Percentiles rank a stretch among this genome's conserved stretches.
These are phyloP conservation scores for Epinephelus moara DNA, from an alignment of 2,113 vertebrate genomes.

Conservation along the genomic window DNA sequence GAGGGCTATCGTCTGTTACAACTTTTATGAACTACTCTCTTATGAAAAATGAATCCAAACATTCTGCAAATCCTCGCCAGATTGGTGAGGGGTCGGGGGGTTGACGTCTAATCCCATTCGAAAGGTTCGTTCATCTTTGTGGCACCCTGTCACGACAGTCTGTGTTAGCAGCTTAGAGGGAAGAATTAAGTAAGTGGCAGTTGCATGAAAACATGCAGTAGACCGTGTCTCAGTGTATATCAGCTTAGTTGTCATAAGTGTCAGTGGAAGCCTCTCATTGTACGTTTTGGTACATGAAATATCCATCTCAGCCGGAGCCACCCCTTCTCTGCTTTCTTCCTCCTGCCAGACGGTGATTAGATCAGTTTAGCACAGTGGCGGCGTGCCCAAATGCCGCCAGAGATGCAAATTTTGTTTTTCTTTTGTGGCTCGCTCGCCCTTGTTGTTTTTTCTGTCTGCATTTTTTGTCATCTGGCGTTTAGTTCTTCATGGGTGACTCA, in stretches of 20 bases:
- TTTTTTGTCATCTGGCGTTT: conserved; percentile 66
- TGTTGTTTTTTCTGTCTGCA: conserved; percentile 54
- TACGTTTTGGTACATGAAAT: conserved; percentile 41
- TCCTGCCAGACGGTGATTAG: conserved; percentile 54
- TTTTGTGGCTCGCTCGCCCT: conserved; percentile 38
- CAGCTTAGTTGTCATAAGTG: conserved; percentile 35
- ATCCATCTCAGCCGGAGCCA: conserved; percentile 43
- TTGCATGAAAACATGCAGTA: conserved; percentile 49
- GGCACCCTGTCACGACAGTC: conserved; percentile 29
- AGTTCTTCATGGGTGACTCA: conserved; percentile 58
- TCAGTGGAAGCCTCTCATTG: conserved; percentile 55
- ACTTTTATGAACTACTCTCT: conserved; percentile 79
- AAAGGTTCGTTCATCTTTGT: conserved; percentile 53
- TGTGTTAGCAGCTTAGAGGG: conserved; percentile 40
- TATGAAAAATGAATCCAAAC: conserved; percentile 73
- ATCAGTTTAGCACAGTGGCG: conserved; percentile 58
- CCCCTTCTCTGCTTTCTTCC: conserved; percentile 32
- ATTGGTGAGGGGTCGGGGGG: conserved; percentile 46
- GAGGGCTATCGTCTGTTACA: conserved; percentile 71
- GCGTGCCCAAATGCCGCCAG: conserved; percentile 47
- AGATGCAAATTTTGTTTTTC: conserved; percentile 64
- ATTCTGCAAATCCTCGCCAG: conserved; percentile 63
- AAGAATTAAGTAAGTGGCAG: conserved; percentile 60
- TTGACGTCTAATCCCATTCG: conserved; percentile 62
- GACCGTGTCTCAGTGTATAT: conserved; percentile 43